Evolutionary conservation across 2,797 vertebrate species (phyloP), one percentile per base, ranked within the genome.

Genomic region (Enteromius afrohamiltoni): DNA sequence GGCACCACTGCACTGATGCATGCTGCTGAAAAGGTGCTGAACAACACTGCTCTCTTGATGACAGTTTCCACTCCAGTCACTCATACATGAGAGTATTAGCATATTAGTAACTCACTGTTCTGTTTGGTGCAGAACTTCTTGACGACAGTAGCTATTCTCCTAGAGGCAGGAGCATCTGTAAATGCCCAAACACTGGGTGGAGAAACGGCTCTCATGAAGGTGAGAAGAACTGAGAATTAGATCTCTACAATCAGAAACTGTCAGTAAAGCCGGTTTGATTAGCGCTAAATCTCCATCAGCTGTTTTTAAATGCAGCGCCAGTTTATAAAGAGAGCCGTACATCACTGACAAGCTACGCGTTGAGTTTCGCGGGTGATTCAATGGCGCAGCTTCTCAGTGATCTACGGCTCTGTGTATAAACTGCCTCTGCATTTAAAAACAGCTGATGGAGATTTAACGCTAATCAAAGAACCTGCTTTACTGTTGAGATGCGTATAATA

Each of bases 141-240:
- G 89, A 98, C 97, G 0, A 99, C 98, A 0, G 97, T 97, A 60
- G 97, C 96, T 9, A 96, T 99, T 90, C 96, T 99, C 75, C 89
- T 99, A 92, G 98, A 99, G 92, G 97, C 97, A 0, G 98, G 98
- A 8, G 96, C 97, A 0, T 96, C 94, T 73, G 94, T 99, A 73
- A 99, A 99, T 71, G 92, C 95, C 47, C 97, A 98, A 90, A 97
- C 97, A 9, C 92, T 90, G 31, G 94, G 89, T n/a, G 97, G 97
- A 3, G 98, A 99, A 92, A 99, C 98, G 0, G 97, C 97, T 0
- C 93, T 99, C 67, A 99, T 99, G 98, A 99, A 97, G 96, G 98
- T 99, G 91, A 93, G 76, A n/a, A 6, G 7, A 7, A 21, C 3
- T 34, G 14, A 8, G 26, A 31, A 26, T 31, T 62, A 29, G 13